Evolutionary conservation across 2,113 vertebrate genomes (phyloP), one percentile per base, ranked within the genome.

Genomic region (Halichoeres trimaculatus): DNA sequence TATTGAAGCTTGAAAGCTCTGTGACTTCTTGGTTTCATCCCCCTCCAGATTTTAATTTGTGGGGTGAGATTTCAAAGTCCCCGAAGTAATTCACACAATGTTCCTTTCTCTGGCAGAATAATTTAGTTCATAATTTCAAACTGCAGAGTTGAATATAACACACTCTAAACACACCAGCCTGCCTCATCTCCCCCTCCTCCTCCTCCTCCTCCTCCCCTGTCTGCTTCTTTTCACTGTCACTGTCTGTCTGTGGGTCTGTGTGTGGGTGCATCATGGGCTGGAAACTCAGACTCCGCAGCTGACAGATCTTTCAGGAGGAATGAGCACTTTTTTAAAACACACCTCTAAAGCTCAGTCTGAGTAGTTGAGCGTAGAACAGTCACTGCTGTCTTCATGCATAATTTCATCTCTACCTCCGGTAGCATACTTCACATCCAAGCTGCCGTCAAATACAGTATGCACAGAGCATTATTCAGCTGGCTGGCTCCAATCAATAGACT

Each of bases 251-350:
- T 54, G 83, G 56, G 52, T 61, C 13, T 67, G 60, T 56, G 3
- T 71, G 79, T 54, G 83, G 56, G 43, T 59, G 60, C 4, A 0
- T 55, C 19, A 65, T 14, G 13, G 24, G 26, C 71, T 30, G 56
- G 58, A 76, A 76, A 74, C 13, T 56, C 67, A 59, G 38, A 48
- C 59, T 68, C n/a, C 43, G 35, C 59, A 70, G 64, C 69, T 78
- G 62, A 78, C 26, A 54, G 72, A 60, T 78, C 51, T 89, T 75
- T 85, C 76, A 70, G 52, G 23, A 38, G 45, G 23, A 57, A 80
- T 78, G 78, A 85, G 72, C 47, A 63, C 45, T 17, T 85, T 78
- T 73, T 23, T 45, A 76, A 81, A 74, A 81, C 64, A 73, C 70
- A 65, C 54, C 48, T 54, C 70, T 53, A 1, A 41, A 36, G 36